These are phyloP conservation scores for Spizaetus ornatus DNA, from an alignment of 2,113 vertebrate species.

Conservation along the genomic window DNA sequence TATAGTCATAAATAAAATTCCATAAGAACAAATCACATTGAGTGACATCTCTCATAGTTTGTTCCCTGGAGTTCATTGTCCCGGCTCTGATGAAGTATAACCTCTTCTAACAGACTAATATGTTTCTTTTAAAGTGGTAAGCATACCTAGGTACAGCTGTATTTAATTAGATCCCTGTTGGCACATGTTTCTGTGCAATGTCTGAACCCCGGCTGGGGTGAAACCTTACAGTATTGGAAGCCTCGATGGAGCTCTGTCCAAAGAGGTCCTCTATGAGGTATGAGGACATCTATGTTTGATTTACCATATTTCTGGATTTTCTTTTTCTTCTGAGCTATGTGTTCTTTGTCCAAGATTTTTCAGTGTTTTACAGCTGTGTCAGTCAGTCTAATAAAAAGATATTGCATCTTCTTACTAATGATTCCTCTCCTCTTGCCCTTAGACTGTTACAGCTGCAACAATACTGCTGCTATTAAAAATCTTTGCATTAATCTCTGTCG, in stretches of 20 bases:
- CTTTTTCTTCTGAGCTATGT: not conserved
- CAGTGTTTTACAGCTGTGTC: not conserved
- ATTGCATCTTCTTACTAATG: not conserved
- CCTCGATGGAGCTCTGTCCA: not conserved
- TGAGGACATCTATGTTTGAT: not conserved
- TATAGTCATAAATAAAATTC: constrained; percentile 10
- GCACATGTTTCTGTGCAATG: not conserved
- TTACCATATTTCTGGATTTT: not conserved
- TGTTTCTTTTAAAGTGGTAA: not conserved
- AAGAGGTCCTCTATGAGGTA: not conserved
- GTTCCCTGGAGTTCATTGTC: not conserved
- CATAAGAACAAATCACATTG: not conserved
- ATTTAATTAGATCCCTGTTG: not conserved
- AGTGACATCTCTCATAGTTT: not conserved
- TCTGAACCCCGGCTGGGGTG: not conserved
- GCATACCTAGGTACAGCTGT: not conserved
- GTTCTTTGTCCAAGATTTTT: not conserved
- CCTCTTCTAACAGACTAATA: not conserved
- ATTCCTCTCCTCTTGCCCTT: not conserved
- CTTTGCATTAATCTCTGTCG: not conserved
- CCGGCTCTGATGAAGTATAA: not conserved
- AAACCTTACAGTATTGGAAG: not conserved
- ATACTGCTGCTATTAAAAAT: not conserved
- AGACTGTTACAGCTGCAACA: not conserved
- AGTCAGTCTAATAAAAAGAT: not conserved